phyloP scores from a whole-genome alignment of 2,888 invertebrate genomes.

The Lordiphosa fenestrarum region DNA sequence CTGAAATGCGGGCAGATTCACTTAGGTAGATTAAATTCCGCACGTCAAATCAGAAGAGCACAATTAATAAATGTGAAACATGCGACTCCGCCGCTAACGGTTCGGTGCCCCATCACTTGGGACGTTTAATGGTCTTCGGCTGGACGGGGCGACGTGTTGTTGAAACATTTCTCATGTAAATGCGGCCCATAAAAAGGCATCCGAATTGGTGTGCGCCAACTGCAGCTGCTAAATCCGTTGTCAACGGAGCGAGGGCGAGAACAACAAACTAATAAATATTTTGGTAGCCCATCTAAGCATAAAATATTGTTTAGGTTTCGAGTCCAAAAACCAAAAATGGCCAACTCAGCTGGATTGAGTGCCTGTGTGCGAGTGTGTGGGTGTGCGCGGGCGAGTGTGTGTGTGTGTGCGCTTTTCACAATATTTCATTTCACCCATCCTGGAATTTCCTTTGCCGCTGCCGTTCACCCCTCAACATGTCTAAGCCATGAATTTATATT shows the following conservation, averaged over 20 bases:
- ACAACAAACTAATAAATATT: slow-evolving; percentile 70
- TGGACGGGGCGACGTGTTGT: slow-evolving; percentile 1
- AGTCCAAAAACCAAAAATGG: slow-evolving; percentile 20
- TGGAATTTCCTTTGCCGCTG: slow-evolving; percentile 4
- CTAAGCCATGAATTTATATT: slow-evolving; percentile 72
- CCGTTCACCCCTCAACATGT: slow-evolving; percentile 39
- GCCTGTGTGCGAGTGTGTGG: not conserved
- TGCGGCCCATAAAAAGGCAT: slow-evolving; percentile 32
- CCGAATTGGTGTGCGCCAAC: slow-evolving; percentile 20
- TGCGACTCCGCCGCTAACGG: slow-evolving; percentile 22
- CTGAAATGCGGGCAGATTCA: slow-evolving; percentile 5
- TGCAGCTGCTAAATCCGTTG: slow-evolving; percentile 11
- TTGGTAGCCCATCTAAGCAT: slow-evolving; percentile 55
- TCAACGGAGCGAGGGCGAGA: slow-evolving; percentile 3
- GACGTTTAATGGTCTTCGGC: slow-evolving; percentile 19
- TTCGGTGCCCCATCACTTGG: slow-evolving; percentile 27
- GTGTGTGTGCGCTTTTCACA: slow-evolving; percentile 32
- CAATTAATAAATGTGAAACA: slow-evolving; percentile 61
- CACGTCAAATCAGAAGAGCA: slow-evolving; percentile 40
- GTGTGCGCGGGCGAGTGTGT: not conserved
- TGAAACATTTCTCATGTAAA: slow-evolving; percentile 34
- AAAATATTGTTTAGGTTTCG: slow-evolving; percentile 68
- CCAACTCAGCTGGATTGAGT: slow-evolving; percentile 22
- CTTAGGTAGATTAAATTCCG: slow-evolving; percentile 44
- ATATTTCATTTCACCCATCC: slow-evolving; percentile 60